Evolutionary conservation across 2,113 vertebrate genomes (phyloP).

Genomic region (Nycticryphes semicollaris): DNA sequence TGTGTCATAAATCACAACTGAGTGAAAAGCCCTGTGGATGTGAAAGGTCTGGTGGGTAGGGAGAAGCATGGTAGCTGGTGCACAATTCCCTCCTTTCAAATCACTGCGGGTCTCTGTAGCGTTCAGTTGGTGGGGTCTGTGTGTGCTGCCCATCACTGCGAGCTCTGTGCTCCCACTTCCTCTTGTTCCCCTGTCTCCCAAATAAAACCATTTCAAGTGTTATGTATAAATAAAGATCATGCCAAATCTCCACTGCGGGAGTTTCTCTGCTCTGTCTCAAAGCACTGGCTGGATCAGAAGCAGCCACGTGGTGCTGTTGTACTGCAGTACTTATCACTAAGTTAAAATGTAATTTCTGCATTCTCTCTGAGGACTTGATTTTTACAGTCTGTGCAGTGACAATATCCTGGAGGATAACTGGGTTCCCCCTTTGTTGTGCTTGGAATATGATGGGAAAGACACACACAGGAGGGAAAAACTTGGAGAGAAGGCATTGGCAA

Average conservation of each 20-base stretch:
- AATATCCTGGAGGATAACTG: too few species aligned
- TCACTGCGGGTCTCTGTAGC: background rate
- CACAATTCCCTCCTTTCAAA: background rate
- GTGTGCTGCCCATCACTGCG: background rate
- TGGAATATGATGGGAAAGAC: background rate
- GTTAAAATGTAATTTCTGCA: background rate
- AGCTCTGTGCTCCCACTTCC: background rate
- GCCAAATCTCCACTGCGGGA: background rate
- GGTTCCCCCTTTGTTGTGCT: background rate
- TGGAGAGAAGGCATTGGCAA: background rate
- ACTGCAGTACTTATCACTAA: fast-evolving
- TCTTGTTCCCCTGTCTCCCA: background rate
- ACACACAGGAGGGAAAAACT: background rate
- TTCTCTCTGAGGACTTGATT: background rate
- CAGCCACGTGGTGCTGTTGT: background rate
- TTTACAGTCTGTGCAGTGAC: background rate
- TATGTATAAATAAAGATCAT: background rate
- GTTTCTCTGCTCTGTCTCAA: background rate
- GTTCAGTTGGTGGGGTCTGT: background rate
- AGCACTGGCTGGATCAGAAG: background rate
- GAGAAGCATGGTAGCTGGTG: background rate
- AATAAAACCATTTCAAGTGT: background rate
- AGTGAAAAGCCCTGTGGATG: background rate
- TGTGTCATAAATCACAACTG: background rate
- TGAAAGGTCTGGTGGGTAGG: background rate